Percentiles rank a stretch among this genome's conserved stretches.
Conservation (phyloP, 2,113 vertebrate species). For the Engraulis encrasicolus region DNA sequence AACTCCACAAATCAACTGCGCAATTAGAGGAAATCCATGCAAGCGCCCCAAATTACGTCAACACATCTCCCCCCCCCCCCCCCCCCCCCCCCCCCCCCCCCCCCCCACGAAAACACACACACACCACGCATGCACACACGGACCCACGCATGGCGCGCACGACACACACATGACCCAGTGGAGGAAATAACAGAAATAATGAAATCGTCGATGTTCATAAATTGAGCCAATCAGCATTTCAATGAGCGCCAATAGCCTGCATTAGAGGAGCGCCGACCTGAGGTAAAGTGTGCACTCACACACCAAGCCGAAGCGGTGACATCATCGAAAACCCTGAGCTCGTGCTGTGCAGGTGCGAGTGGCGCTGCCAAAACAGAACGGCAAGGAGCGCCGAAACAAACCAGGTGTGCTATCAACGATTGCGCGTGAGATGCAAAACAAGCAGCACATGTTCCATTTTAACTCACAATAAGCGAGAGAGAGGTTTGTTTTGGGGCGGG, state of each 20-base stretch:
- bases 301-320: neutral
- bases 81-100: neutral
- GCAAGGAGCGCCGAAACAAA: neutral
- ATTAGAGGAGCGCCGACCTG: conserved; percentile 2
- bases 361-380: neutral
- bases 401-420: neutral
- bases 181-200: neutral
- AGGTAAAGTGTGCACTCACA: neutral
- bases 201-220: neutral
- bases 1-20: neutral
- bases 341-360: neutral
- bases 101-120: neutral
- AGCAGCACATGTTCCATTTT: neutral
- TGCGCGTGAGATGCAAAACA: neutral
- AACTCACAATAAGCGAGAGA: neutral
- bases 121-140: no score
- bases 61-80: neutral
- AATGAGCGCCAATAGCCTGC: neutral
- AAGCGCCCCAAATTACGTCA: neutral
- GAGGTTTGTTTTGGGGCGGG: neutral
- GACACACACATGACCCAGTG: neutral
- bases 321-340: neutral
- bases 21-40: neutral
- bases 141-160: no score
- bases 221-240: conserved; percentile 13